phyloP scores from a whole-genome alignment of 2,888 invertebrate genomes.

The Tromatobia lineatoria region DNA sequence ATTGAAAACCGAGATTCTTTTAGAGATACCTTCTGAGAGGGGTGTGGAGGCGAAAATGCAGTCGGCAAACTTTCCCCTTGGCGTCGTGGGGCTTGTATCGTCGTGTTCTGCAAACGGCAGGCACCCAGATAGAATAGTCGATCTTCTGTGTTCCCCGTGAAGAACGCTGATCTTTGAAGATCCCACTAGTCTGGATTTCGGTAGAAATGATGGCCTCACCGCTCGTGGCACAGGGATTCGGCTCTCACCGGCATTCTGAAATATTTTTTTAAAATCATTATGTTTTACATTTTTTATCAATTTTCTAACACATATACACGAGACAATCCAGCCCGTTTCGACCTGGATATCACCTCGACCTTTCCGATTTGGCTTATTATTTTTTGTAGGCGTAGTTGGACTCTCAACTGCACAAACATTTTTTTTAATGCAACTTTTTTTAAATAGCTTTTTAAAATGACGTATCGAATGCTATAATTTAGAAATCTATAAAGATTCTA shows the following conservation, averaged over 20 bases:
- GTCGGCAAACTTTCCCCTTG: conserved; percentile 60
- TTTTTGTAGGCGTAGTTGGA: no score
- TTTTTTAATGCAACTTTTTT: no score
- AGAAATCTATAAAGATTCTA: no score
- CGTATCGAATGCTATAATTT: no score
- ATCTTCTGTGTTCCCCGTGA: conserved; percentile 63
- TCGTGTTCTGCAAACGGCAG: conserved; percentile 65
- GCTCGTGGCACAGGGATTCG: conserved; percentile 81
- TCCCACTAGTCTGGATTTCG: conserved; percentile 77
- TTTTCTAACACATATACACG: not conserved
- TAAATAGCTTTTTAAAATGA: no score
- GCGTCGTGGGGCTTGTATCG: conserved; percentile 52
- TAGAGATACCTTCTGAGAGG: conserved; percentile 59
- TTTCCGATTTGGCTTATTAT: no score
- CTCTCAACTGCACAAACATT: no score
- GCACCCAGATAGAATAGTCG: conserved; percentile 66
- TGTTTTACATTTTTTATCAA: not conserved
- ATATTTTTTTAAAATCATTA: not conserved
- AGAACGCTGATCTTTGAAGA: conserved; percentile 67
- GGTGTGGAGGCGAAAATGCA: conserved; percentile 64
- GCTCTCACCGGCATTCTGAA: conserved; percentile 82
- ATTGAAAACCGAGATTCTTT: not conserved
- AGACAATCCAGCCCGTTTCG: no score
- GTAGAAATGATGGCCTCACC: conserved; percentile 79
- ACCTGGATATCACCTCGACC: no score